Conservation (phyloP, 2,888 invertebrate species). For the Scelioninae gen. 2 region DNA sequence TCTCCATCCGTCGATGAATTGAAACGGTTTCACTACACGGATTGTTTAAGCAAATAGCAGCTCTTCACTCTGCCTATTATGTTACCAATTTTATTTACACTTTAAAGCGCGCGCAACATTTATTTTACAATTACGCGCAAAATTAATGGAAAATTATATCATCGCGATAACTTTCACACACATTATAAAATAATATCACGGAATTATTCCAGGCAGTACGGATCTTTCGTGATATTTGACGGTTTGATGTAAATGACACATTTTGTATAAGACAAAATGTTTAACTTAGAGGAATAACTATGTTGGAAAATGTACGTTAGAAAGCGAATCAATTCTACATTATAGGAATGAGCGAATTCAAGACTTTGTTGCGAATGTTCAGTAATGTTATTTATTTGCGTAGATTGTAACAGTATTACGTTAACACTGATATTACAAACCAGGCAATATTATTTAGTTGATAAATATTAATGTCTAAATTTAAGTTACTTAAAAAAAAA, state of each 20-base stretch:
- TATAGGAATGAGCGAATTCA: not conserved
- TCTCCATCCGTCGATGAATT: constrained; percentile 31
- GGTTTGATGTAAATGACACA: constrained; percentile 15
- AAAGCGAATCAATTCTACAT: not conserved
- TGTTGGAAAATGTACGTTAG: constrained; percentile 14
- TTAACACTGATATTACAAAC: constrained; percentile 39
- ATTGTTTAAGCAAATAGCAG: constrained; percentile 30
- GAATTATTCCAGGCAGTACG: constrained; percentile 12
- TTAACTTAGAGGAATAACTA: constrained; percentile 38
- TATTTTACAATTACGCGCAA: constrained; percentile 21
- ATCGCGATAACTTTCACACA: constrained; percentile 2
- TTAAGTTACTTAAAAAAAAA: not conserved
- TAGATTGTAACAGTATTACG: constrained; percentile 50
- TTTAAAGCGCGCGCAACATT: constrained; percentile 5
- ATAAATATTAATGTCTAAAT: constrained; percentile 5
- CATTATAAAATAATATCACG: constrained; percentile 35
- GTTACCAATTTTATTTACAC: constrained; percentile 21
- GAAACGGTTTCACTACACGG: constrained; percentile 28
- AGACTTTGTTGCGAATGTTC: constrained; percentile 13
- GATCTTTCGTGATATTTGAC: constrained; percentile 10
- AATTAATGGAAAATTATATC: constrained; percentile 43
- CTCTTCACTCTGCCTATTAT: not conserved
- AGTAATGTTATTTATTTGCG: constrained; percentile 46
- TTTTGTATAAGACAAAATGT: constrained; percentile 51
- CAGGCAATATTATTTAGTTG: constrained; percentile 29